A percentile compares a stretch with the other conserved stretches of the same genome.
These are phyloP conservation scores for Drosophila pseudotakahashii DNA, from an alignment of 2,888 invertebrate genomes.

Conservation along the genomic window DNA sequence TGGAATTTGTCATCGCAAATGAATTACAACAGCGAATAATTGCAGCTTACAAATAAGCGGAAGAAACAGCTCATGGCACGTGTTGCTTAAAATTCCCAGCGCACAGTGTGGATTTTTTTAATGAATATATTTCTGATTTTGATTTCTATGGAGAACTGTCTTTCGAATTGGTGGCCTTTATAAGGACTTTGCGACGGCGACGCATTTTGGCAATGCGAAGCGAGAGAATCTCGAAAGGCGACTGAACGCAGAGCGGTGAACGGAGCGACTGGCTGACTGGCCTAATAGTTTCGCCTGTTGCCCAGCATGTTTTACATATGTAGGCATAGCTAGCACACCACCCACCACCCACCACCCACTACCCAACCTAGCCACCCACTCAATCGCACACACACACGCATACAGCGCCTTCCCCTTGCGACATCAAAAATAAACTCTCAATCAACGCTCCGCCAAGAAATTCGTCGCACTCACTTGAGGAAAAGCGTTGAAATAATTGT, in stretches of 20 bases:
- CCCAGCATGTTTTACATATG: slow-evolving; percentile 57
- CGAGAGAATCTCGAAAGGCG: slow-evolving; percentile 37
- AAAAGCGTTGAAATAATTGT: slow-evolving; percentile 67
- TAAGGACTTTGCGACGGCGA: slow-evolving; percentile 53
- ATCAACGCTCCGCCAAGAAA: slow-evolving; percentile 71
- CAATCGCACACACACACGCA: slow-evolving; percentile 4
- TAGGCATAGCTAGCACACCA: slow-evolving; percentile 25
- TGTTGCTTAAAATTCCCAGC: slow-evolving; percentile 50
- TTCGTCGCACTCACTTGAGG: slow-evolving; percentile 70
- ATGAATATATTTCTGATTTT: not conserved
- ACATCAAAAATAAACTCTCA: slow-evolving; percentile 75
- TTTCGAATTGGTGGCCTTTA: slow-evolving; percentile 52
- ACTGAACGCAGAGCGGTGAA: slow-evolving; percentile 49
- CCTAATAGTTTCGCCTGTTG: slow-evolving; percentile 59
- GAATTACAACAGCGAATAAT: slow-evolving; percentile 25
- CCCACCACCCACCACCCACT: slow-evolving; percentile 6
- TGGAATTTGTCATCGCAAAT: slow-evolving; percentile 36
- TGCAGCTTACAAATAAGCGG: slow-evolving; percentile 71
- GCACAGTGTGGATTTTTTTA: slow-evolving; percentile 17
- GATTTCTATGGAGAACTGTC: slow-evolving; percentile 43
- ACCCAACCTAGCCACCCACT: slow-evolving; percentile 9
- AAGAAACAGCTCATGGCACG: slow-evolving; percentile 74
- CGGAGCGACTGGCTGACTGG: slow-evolving; percentile 35
- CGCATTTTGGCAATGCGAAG: slow-evolving; percentile 48
- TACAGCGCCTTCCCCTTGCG: slow-evolving; percentile 26